Evolutionary conservation across 2,888 invertebrate genomes (phyloP), one percentile per base, ranked within the genome.

Genomic region (Synanthedon vespiformis): DNA sequence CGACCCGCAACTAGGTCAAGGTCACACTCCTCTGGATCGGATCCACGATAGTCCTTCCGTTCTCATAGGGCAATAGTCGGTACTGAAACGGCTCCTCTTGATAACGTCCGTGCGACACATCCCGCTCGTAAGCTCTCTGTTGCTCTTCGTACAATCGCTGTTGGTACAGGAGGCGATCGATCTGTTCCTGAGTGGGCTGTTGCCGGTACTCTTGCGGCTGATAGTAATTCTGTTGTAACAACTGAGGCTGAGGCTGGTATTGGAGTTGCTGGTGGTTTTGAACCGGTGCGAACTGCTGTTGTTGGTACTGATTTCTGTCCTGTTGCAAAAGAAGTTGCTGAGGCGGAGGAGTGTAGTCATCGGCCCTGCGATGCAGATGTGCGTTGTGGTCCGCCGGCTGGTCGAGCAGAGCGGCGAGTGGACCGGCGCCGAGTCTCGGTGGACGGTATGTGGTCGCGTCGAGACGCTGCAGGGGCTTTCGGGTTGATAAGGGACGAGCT

Each of bases 391-490:
- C 71, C 40, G 72, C 64, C 13, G 69, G 63, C 8, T 68, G 58
- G 51, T 70, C 68, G 51, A 63, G 60, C 14, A 68, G 60, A 1
- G 70, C 63, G 40, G 71, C 63, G 34, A 70, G 66, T 51, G 74
- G 69, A 22, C 68, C 72, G 59, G 73, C 68, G 64, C 72, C 77
- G 58, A 72, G 75, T 48, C 66, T 70, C 22, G 53, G 51, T 53
- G 81, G 88, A 58, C 77, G 77, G 79, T 80, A 87, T 54, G 78
- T 85, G 67, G 84, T 85, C 61, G 77, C 78, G 59, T 74, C 74
- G 44, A 73, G 58, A 44, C 59, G 67, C 14, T 59, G 68, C 59
- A 65, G 53, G 56, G 68, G 64, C 65, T 68, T 48, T 66, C 66
- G 57, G 64, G 68, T 53, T 62, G 61, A 56, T 58, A 56, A 60